Evolutionary conservation across 2,888 invertebrate species (phyloP).

Genomic region (Sinopyrophorus schimmeli): DNA sequence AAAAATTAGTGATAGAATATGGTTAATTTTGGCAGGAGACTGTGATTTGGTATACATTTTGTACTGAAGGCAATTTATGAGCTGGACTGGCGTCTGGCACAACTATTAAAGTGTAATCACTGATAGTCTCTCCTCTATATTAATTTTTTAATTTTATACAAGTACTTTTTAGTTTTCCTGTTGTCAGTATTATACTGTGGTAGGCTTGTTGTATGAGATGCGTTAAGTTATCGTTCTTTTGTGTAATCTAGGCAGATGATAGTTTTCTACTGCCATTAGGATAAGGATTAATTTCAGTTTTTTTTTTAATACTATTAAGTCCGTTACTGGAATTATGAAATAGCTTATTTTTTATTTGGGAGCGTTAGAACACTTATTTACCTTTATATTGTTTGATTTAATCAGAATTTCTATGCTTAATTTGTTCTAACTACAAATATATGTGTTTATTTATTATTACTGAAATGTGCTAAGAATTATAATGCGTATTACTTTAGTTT

Average conservation of each 20-base stretch:
- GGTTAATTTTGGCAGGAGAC: slow-evolving; percentile 24
- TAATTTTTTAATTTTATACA: slow-evolving; percentile 28
- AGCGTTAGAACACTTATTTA: slow-evolving; percentile 18
- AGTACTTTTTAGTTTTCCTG: slow-evolving; percentile 34
- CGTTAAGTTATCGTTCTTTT: slow-evolving; percentile 21
- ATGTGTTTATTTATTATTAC: too few relatives aligned
- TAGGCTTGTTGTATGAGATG: slow-evolving; percentile 13
- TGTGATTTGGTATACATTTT: slow-evolving; percentile 25
- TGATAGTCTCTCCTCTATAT: slow-evolving; percentile 19
- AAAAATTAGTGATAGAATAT: slow-evolving; percentile 25
- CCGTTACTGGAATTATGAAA: background rate
- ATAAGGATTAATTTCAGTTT: slow-evolving; percentile 21
- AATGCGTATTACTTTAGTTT: too few relatives aligned
- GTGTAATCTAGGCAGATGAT: slow-evolving; percentile 22
- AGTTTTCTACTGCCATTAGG: slow-evolving; percentile 15
- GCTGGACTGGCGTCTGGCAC: background rate
- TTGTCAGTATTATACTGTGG: slow-evolving; percentile 35
- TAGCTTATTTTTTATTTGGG: slow-evolving; percentile 12
- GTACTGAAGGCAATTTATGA: slow-evolving; percentile 11
- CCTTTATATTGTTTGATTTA: too few relatives aligned
- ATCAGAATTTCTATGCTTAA: too few relatives aligned
- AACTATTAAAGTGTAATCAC: slow-evolving; percentile 1
- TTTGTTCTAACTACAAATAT: too few relatives aligned
- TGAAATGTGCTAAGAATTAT: too few relatives aligned
- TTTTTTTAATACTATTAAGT: slow-evolving; percentile 15